Evolutionary conservation across 1,140 invertebrate species (phyloP).

Genomic region (Trypoxylus dichotomus): DNA sequence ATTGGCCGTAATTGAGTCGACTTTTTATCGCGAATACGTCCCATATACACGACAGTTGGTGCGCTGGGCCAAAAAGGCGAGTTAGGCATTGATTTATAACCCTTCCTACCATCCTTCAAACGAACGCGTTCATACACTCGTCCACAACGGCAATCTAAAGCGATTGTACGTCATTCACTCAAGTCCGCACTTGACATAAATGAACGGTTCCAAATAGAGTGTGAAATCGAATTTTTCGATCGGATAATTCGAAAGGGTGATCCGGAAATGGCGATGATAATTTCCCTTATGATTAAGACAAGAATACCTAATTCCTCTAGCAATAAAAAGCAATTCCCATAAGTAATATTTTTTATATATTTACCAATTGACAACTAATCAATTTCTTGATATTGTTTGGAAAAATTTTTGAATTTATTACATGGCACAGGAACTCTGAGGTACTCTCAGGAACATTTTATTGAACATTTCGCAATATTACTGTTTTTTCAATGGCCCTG

Average conservation of each 20-base stretch:
- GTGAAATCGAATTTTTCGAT: slow-evolving; percentile 1
- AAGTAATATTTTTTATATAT: too few species aligned
- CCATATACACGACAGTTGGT: not conserved
- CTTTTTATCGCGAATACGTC: slow-evolving; percentile 18
- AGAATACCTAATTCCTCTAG: too few species aligned
- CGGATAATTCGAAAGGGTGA: not conserved
- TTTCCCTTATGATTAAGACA: too few species aligned
- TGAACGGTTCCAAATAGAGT: not conserved
- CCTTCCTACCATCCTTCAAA: not conserved
- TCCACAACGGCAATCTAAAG: not conserved
- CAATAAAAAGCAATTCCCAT: too few species aligned
- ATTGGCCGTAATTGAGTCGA: slow-evolving; percentile 30
- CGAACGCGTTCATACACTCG: not conserved
- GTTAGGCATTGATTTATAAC: not conserved
- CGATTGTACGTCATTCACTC: not conserved
- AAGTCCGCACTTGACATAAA: not conserved
- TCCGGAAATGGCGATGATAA: too few species aligned
- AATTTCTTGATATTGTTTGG: too few species aligned
- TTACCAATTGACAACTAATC: too few species aligned
- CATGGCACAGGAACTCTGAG: too few species aligned
- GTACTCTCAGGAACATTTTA: too few species aligned
- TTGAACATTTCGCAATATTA: too few species aligned
- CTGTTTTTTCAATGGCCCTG: too few species aligned
- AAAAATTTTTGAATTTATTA: too few species aligned
- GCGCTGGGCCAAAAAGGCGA: not conserved